Conservation (phyloP, 1,140 invertebrate genomes). For the Orussus abietinus region DNA sequence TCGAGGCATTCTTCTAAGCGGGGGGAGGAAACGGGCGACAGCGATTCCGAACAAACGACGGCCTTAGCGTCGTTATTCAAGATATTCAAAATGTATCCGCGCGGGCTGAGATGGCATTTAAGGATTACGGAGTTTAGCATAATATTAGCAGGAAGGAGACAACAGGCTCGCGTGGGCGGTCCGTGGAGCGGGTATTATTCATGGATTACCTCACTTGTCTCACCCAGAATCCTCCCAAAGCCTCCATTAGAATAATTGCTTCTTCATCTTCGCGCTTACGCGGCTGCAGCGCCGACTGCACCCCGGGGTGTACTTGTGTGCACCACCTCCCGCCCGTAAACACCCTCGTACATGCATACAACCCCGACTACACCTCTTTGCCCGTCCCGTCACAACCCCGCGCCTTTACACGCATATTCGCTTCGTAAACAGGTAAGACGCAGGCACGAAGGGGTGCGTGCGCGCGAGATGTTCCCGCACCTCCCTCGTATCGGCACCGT, state of each 20-base stretch:
- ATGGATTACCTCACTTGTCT: conserved; percentile 52
- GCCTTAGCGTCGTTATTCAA: conserved; percentile 25
- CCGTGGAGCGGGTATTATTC: conserved; percentile 40
- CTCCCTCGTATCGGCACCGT: too few species aligned
- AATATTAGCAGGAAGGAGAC: conserved; percentile 38
- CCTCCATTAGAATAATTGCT: conserved; percentile 54
- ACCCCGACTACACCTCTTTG: too few species aligned
- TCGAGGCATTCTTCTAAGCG: conserved; percentile 10
- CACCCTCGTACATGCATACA: too few species aligned
- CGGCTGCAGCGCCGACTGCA: conserved; percentile 21
- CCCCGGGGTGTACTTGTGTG: too few species aligned
- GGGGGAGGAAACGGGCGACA: background rate
- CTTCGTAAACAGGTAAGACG: too few species aligned
- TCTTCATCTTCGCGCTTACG: conserved; percentile 50
- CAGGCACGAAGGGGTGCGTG: too few species aligned
- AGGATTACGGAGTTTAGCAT: conserved; percentile 50
- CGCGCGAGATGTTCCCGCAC: too few species aligned
- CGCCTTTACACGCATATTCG: too few species aligned
- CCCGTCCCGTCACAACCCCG: too few species aligned
- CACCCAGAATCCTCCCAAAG: conserved; percentile 44
- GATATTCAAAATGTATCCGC: conserved; percentile 32
- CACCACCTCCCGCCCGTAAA: too few species aligned
- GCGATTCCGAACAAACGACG: conserved; percentile 13
- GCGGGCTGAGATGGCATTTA: conserved; percentile 32
- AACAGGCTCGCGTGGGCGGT: conserved; percentile 17